A percentile compares a stretch with the other conserved stretches of the same genome.
Evolutionary conservation across 2,888 invertebrate genomes (phyloP).

Genomic region (Acanthosepion pharaonis): DNA sequence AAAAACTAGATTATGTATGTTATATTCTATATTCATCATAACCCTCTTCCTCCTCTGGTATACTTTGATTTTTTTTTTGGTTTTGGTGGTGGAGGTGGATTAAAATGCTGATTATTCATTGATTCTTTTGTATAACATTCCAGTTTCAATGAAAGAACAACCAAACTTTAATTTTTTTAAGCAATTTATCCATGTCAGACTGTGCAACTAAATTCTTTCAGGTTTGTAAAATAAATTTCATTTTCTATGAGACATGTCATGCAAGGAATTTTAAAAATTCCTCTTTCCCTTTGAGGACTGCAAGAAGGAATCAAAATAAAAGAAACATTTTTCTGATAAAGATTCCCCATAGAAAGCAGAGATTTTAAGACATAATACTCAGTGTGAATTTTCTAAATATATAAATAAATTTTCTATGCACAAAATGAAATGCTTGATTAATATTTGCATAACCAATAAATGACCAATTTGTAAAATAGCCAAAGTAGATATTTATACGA

Average conservation of each 20-base stretch:
- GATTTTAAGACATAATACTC: background rate
- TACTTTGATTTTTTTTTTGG: background rate
- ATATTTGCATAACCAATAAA: background rate
- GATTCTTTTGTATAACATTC: background rate
- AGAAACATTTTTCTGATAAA: constrained; percentile 21
- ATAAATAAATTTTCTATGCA: background rate
- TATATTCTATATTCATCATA: background rate
- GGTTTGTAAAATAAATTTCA: background rate
- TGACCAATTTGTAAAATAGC: background rate
- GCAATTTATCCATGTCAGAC: background rate
- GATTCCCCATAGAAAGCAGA: background rate
- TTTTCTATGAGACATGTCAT: background rate
- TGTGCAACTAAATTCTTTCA: background rate
- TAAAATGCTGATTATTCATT: background rate
- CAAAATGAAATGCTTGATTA: background rate
- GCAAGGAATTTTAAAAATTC: background rate
- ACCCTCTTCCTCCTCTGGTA: background rate
- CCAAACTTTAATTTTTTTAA: background rate
- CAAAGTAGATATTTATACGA: background rate
- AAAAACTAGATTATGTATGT: background rate
- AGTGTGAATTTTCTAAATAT: too few species aligned
- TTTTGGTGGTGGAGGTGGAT: background rate
- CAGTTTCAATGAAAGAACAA: background rate
- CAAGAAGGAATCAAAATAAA: background rate
- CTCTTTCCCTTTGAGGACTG: background rate